Base-by-base conservation (phyloP, 2,888 invertebrate genomes). In the Choristoneura rosaceana region DNA sequence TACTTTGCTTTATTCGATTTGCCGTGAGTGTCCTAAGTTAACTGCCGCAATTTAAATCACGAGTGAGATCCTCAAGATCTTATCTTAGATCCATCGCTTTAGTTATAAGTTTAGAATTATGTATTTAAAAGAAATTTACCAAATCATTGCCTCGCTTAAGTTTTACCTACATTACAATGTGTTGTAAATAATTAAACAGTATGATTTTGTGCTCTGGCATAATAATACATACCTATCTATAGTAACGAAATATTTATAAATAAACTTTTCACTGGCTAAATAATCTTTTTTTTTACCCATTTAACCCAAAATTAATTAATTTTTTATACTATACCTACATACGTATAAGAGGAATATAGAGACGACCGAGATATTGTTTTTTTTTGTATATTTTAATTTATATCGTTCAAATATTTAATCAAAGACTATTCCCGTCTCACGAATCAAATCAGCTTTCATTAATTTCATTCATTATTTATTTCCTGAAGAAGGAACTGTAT, bases 141-240 rank as follows among this genome's bases (percentile, higher is more conserved):
- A 94, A 94, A 93, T 91, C 85, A 90, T 83, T 92, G 93, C 93
- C 93, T 94, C 93, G 93, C 93, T 91, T 92, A 91, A 86, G 88
- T 90, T 93, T 88, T 87, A 89, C 63, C 62, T 68, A 59, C 80
- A 80, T 50, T 83, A 81, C 80, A 76, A 78, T 88, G 86, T 88
- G 83, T 87, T 90, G 87, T 91, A 90, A 87, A 89, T 90, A 87
- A 83, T 85, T 85, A 84, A 83, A 81, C 81, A 81, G 82, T 87
- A 87, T 80, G 86, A 85, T 87, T 88, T 87, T 89, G 89, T 92
- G 91, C 87, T 85, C 87, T 87, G 90, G 89, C 91, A 92, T 93
- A 91, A 91, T 92, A 92, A 87, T 87, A 86, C 76, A 78, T 79
- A 78, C 78, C 81, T 80, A 79, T 78, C 69, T 75, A 78, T 81